A percentile compares a stretch with the other conserved stretches of the same genome.
These are phyloP conservation scores for Nezara viridula DNA, from an alignment of 2,888 invertebrate genomes.

Conservation along the genomic window DNA sequence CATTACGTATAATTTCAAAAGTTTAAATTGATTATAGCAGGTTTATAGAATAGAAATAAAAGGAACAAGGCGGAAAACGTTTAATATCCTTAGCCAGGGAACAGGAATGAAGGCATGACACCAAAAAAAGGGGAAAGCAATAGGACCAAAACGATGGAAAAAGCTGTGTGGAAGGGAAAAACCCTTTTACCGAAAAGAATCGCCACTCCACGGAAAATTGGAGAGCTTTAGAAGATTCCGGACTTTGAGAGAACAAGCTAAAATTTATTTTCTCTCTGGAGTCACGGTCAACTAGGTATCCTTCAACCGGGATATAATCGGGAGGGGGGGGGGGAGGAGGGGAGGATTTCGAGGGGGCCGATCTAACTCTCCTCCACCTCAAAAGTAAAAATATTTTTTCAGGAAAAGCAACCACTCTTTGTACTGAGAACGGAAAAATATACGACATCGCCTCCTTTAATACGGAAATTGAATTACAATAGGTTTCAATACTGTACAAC, in stretches of 20 bases:
- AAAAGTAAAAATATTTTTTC: neutral
- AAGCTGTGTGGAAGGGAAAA: neutral
- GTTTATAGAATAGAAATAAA: neutral
- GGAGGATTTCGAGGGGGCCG: no score
- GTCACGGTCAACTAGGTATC: constrained; percentile 39
- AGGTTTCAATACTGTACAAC: no score
- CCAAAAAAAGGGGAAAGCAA: constrained; percentile 4
- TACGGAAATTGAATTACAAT: no score
- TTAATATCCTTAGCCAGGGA: neutral
- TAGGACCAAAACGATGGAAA: constrained; percentile 12
- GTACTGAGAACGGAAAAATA: neutral
- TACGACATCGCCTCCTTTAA: no score
- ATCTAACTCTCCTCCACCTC: no score
- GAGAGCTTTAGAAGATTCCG: constrained; percentile 33
- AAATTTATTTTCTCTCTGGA: constrained; percentile 29
- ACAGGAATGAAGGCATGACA: constrained; percentile 17
- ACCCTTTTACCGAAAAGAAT: constrained; percentile 40
- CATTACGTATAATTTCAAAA: no score
- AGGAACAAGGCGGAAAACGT: neutral
- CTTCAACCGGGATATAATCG: constrained; percentile 13
- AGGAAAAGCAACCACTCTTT: neutral
- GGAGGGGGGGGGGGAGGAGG: neutral
- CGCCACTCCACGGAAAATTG: constrained; percentile 26
- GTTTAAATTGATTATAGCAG: no score
- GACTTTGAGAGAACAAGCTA: neutral